Percentiles rank a stretch among this genome's conserved stretches.
Evolutionary conservation across 2,888 invertebrate genomes (phyloP).

Genomic region (Drosophila multiciliata): DNA sequence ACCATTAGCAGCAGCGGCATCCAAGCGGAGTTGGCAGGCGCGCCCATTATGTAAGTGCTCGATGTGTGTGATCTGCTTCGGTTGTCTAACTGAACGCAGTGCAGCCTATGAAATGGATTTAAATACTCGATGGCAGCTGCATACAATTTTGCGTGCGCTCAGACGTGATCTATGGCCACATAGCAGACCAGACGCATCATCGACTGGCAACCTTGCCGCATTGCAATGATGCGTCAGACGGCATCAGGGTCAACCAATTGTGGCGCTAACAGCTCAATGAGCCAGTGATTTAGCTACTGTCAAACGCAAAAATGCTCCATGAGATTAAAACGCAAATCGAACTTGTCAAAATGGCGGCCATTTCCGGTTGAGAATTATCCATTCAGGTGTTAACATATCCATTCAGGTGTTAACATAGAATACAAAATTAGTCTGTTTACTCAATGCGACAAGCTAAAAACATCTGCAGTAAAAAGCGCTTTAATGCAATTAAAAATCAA

Average conservation of each 20-base stretch:
- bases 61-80: conserved; percentile 23
- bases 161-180: conserved; percentile 66
- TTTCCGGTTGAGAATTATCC: conserved; percentile 37
- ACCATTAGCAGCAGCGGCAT: conserved; percentile 46
- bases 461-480: background rate
- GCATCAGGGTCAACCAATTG: conserved; percentile 41
- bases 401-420: background rate
- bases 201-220: conserved; percentile 41
- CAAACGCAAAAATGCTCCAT: background rate
- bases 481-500: background rate
- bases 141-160: conserved; percentile 30
- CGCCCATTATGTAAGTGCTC: conserved; percentile 40
- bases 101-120: conserved; percentile 40
- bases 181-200: conserved; percentile 37
- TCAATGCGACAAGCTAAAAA: background rate
- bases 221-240: conserved; percentile 46
- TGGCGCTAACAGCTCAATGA: conserved; percentile 23
- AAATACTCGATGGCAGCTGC: conserved; percentile 42
- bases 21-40: conserved; percentile 47
- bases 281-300: background rate
- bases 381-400: background rate
- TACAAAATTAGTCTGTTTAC: background rate
- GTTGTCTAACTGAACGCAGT: conserved; percentile 49
- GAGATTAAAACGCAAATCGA: conserved; percentile 3
- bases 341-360: conserved; percentile 24